Evolutionary conservation across 2,113 vertebrate genomes (phyloP), one percentile per base, ranked within the genome.

Genomic region (Baryphthengus martii): DNA sequence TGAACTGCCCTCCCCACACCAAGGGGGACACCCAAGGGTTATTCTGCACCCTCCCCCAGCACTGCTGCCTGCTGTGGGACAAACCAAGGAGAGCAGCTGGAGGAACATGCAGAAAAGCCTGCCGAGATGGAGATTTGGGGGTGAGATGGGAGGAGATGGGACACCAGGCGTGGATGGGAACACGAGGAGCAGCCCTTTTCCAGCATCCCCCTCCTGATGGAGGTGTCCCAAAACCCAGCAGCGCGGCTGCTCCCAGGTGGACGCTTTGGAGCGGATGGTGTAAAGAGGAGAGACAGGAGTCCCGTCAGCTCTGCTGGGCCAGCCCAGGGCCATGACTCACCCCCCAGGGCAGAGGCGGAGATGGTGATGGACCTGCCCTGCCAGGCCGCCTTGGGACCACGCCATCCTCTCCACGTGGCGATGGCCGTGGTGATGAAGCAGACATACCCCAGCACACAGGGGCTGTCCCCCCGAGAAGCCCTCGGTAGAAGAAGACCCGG

Each of bases 21-120:
- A 1, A 49, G 23, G 44, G 4, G 26, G 19, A 4, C 20, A 31
- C n/a, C 17, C 37, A 71, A n/a, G 45, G 2, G 7, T 91, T 77
- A 13, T 58, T 25, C 17, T 24, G 17, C 45, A 8, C 67, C 33
- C 2, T 8, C 1, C 12, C 6, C 21, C 33, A 44, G 31, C 52
- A 9, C 37, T 35, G 17, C 55, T 85, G 28, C 75, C 42, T 29
- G 50, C 66, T 62, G 88, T 62, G 58, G 65, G 87, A 89, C 11
- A 53, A 85, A 95, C 50, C 79, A 94, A 90, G 79, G 20, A 91
- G 68, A 95, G 52, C 59, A 77, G 92, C 75, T 45, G 59, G 65
- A 88, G 56, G 55, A 92, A 83, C 79, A 58, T 84, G 72, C 62
- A 61, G n/a, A n/a, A 71, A 65, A 28, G 21, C 82, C 40, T n/a